Percentiles rank a stretch among this genome's conserved stretches.
Evolutionary conservation across 2,888 invertebrate genomes (phyloP).

Genomic region (Dioctria linearis): DNA sequence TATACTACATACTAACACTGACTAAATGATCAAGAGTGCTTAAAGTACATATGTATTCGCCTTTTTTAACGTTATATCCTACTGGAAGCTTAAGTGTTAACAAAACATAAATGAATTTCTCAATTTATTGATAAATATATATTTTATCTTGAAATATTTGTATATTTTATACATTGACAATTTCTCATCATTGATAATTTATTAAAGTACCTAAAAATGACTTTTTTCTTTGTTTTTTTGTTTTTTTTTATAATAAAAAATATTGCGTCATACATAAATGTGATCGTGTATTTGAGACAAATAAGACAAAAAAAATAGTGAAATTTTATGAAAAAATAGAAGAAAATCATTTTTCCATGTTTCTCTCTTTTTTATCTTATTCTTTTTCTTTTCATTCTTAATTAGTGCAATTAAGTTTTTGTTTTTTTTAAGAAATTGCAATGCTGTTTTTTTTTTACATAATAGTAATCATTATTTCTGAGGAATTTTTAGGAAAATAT

Average conservation of each 20-base stretch:
- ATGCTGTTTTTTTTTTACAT: not conserved
- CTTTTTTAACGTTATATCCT: too few species aligned
- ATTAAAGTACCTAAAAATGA: not conserved
- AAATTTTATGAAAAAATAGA: not conserved
- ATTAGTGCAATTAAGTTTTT: conserved; percentile 17
- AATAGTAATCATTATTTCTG: not conserved
- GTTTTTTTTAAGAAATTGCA: conserved; percentile 13
- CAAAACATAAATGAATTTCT: too few species aligned
- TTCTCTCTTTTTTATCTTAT: too few species aligned
- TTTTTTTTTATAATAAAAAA: not conserved
- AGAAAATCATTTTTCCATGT: too few species aligned
- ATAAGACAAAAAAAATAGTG: not conserved
- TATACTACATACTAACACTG: too few species aligned
- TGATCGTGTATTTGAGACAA: not conserved
- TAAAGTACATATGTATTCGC: too few species aligned
- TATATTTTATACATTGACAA: conserved; percentile 4
- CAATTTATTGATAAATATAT: too few species aligned
- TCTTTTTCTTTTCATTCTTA: too few species aligned
- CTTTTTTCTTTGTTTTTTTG: not conserved
- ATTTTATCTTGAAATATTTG: too few species aligned
- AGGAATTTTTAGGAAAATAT: conserved; percentile 37
- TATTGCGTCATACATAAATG: not conserved
- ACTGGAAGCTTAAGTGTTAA: too few species aligned
- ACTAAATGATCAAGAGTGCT: too few species aligned
- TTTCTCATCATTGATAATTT: not conserved